These are phyloP conservation scores for Forbesichthys papilliferus DNA, from an alignment of 2,113 vertebrate species.

Conservation along the genomic window DNA sequence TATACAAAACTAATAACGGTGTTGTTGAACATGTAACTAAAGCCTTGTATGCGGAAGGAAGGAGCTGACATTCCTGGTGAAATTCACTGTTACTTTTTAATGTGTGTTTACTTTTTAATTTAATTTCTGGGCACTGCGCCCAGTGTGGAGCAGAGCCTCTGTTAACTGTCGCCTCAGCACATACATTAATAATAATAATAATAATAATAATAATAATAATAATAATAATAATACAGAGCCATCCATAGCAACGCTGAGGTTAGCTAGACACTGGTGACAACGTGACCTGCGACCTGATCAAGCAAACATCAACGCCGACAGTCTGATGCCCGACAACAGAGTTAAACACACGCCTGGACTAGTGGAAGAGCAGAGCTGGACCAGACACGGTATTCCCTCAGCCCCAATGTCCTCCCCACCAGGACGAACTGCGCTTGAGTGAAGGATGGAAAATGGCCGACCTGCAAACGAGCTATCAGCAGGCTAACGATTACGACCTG, in stretches of 20 bases:
- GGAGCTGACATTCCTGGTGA: no score
- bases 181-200: neutral
- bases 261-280: no score
- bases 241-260: no score
- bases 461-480: constrained; percentile 79
- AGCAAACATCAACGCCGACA: no score
- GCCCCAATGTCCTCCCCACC: neutral
- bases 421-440: constrained; percentile 29
- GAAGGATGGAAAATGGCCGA: constrained; percentile 49
- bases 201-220: neutral
- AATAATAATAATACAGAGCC: neutral
- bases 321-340: constrained; percentile 19
- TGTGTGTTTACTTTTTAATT: constrained; percentile 1
- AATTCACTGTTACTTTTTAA: neutral
- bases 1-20: no score
- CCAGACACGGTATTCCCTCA: no score
- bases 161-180: constrained; percentile 24
- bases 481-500: constrained; percentile 64
- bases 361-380: constrained; percentile 6
- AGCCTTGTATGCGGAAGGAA: no score
- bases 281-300: no score
- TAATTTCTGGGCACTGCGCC: neutral
- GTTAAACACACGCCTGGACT: no score
- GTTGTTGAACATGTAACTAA: no score
- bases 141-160: constrained; percentile 1